Percentiles rank a stretch among this genome's conserved stretches.
Evolutionary conservation across 2,113 vertebrate genomes (phyloP).

Genomic region (Ceuthmochares aereus): DNA sequence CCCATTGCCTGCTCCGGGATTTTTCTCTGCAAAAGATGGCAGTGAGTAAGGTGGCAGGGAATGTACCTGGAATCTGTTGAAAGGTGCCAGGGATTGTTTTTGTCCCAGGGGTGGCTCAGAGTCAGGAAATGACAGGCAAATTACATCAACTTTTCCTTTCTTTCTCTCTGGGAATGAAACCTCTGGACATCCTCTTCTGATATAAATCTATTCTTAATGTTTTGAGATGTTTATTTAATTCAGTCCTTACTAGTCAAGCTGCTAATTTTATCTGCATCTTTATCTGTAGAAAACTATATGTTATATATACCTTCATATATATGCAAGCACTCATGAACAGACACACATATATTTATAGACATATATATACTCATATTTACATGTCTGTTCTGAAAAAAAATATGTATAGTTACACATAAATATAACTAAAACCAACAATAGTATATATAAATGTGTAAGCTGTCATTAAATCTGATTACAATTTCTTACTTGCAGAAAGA

Average conservation of each 20-base stretch:
- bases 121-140: background rate
- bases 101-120: background rate
- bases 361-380: background rate
- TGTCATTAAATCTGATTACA: constrained; percentile 60
- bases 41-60: background rate
- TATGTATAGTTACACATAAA: constrained; percentile 35
- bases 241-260: background rate
- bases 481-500: constrained; percentile 58
- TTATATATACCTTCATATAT: background rate
- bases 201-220: background rate
- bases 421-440: background rate
- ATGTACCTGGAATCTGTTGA: background rate
- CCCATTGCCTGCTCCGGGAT: background rate
- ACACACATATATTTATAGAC: background rate
- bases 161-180: background rate
- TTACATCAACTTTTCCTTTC: background rate
- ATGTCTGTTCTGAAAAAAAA: constrained; percentile 45
- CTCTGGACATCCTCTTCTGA: background rate
- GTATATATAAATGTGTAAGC: constrained; percentile 28
- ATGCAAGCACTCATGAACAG: background rate
- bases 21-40: background rate
- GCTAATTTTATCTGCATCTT: background rate
- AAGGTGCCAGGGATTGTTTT: background rate
- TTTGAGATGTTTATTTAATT: background rate
- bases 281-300: background rate